Evolutionary conservation across 2,888 invertebrate species (phyloP).

Genomic region (Rhagonycha lutea): DNA sequence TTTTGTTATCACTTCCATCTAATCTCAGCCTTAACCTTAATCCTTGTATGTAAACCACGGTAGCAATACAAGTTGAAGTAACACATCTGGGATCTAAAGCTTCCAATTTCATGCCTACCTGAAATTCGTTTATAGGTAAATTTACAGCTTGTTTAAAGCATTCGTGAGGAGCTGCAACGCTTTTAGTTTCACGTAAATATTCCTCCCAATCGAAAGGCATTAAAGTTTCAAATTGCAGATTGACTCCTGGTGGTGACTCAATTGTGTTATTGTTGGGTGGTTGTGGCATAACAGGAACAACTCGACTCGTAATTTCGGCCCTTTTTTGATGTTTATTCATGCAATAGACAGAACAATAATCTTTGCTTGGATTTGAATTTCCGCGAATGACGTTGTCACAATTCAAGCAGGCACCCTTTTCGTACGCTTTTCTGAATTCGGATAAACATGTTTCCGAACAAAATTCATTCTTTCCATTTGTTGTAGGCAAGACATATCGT

Average conservation of each 20-base stretch:
- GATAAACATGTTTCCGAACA: slow-evolving; percentile 89
- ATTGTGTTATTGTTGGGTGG: slow-evolving; percentile 54
- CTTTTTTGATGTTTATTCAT: slow-evolving; percentile 84
- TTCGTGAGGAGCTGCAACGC: slow-evolving; percentile 78
- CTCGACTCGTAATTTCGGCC: slow-evolving; percentile 62
- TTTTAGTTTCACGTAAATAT: slow-evolving; percentile 64
- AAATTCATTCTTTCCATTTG: slow-evolving; percentile 89
- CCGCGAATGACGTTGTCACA: slow-evolving; percentile 87
- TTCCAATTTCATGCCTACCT: slow-evolving; percentile 93
- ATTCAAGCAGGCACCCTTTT: slow-evolving; percentile 83
- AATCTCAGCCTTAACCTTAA: slow-evolving; percentile 86
- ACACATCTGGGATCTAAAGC: slow-evolving; percentile 93
- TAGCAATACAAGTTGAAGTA: slow-evolving; percentile 95
- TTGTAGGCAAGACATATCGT: slow-evolving; percentile 85
- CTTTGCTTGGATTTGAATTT: slow-evolving; percentile 73
- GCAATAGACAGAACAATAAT: slow-evolving; percentile 85
- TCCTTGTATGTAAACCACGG: slow-evolving; percentile 89
- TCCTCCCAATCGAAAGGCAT: slow-evolving; percentile 89
- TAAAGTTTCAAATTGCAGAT: slow-evolving; percentile 77
- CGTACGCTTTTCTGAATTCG: slow-evolving; percentile 86
- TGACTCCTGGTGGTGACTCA: slow-evolving; percentile 63
- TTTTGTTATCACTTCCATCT: slow-evolving; percentile 96
- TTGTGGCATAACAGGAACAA: slow-evolving; percentile 51
- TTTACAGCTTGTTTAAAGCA: slow-evolving; percentile 85
- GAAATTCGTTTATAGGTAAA: slow-evolving; percentile 90